Evolutionary conservation across 2,888 invertebrate species (phyloP).

Genomic region (Ischnura elegans): DNA sequence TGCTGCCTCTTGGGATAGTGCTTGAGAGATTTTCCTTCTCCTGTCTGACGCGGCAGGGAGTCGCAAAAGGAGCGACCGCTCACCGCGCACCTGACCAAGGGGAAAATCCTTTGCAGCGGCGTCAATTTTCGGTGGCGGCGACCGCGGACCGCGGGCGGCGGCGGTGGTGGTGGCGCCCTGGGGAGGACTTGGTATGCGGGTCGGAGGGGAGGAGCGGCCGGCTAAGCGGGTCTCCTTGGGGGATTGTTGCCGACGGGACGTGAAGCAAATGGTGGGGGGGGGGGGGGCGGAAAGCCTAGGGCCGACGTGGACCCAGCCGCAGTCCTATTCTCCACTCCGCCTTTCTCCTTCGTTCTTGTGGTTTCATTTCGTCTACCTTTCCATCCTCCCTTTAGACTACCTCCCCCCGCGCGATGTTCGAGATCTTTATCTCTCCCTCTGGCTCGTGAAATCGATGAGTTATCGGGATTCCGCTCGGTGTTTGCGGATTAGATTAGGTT

Average conservation of each 20-base stretch:
- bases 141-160: not conserved
- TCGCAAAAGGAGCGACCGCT: not conserved
- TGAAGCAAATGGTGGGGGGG: not conserved
- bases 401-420: not conserved
- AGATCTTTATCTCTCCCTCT: not conserved
- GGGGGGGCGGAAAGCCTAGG: not conserved
- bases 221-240: not conserved
- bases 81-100: not conserved
- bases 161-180: not conserved
- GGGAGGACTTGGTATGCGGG: not conserved
- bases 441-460: not conserved
- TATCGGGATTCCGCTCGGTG: not conserved
- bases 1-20: too few relatives aligned
- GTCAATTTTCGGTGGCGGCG: conserved; percentile 14
- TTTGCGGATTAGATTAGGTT: not conserved
- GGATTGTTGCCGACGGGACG: not conserved
- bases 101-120: not conserved
- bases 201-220: not conserved
- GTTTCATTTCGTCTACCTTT: not conserved
- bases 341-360: not conserved
- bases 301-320: not conserved
- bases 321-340: not conserved
- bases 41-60: not conserved
- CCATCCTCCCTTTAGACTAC: not conserved
- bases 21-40: not conserved